Evolutionary conservation across 2,113 vertebrate species (phyloP), one percentile per base, ranked within the genome.

Genomic region (Nannobrachium achirus): DNA sequence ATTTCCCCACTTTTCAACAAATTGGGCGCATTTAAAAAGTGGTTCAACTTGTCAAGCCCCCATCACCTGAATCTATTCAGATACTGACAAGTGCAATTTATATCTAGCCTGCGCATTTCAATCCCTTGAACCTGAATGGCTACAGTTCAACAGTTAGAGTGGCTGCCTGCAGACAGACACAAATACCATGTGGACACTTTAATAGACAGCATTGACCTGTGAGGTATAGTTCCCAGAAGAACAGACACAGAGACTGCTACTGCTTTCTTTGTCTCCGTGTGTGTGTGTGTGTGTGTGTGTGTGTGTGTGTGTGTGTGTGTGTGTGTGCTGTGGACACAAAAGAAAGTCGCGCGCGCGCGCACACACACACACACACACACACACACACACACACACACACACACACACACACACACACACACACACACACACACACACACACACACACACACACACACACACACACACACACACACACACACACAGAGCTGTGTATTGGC

Each of bases 101-200:
- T 79, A 86, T 84, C 50, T 66, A 77, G 79, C 70, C 76, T 2
- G 73, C 4, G 81, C 76, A 77, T 49, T 69, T 84, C 33, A 79
- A 89, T 71, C 79, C 77, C 84, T 84, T 77, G 77, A 84, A 84
- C 85, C 84, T 56, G 62, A 76, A 60, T 64, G 52, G 61, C 10
- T 41, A 71, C 66, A 78, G 79, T 67, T 82, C 78, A 82, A 18
- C 56, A 40, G n/a, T 50, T 33, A 33, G 25, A 33, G 13, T 40
- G 25, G 42, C 55, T 56, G 55, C 33, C 55, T 39, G 77, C 66
- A 39, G 58, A 68, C 74, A 77, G 70, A 74, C 67, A 61, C 61
- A 68, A 76, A 75, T 73, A 80, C 64, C 70, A 72, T 15, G 61
- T 56, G 56, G 79, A 79, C 40, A 9, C 70, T 81, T 80, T 79